Conservation (phyloP, 2,888 invertebrate genomes). For the Chrysodeixis includens region DNA sequence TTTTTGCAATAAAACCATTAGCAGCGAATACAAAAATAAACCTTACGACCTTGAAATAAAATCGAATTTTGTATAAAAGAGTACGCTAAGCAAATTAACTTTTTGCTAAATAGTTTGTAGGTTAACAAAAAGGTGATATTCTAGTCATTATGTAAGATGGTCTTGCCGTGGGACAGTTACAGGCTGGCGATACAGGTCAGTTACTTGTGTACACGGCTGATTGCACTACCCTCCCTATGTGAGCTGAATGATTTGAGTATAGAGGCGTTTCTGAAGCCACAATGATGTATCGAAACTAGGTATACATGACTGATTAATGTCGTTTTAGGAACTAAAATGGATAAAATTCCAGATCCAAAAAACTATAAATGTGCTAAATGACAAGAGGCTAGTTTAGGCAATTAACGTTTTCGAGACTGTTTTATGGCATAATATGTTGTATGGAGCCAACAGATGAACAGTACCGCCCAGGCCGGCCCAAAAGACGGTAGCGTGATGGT, state of each 20-base stretch:
- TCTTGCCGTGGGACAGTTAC: slow-evolving; percentile 2
- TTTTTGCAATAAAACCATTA: background rate
- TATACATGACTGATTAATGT: background rate
- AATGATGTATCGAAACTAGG: background rate
- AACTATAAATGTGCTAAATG: too few species aligned
- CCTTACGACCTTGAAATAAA: background rate
- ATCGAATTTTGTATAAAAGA: background rate
- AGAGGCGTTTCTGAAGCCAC: background rate
- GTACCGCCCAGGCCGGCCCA: too few species aligned
- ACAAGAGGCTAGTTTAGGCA: too few species aligned
- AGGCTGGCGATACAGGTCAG: background rate
- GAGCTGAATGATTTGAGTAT: background rate
- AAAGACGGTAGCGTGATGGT: too few species aligned
- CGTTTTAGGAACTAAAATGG: background rate
- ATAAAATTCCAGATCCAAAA: background rate
- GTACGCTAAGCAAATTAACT: background rate
- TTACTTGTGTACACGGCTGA: background rate
- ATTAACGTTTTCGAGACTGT: too few species aligned
- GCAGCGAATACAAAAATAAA: background rate
- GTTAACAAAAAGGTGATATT: background rate
- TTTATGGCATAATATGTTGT: too few species aligned
- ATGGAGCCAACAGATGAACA: too few species aligned
- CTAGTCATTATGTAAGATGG: background rate
- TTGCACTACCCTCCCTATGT: background rate
- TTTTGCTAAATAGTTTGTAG: background rate